A percentile compares a stretch with the other conserved stretches of the same genome.
Evolutionary conservation across 2,888 invertebrate species (phyloP).

Genomic region (Suillia variegata): DNA sequence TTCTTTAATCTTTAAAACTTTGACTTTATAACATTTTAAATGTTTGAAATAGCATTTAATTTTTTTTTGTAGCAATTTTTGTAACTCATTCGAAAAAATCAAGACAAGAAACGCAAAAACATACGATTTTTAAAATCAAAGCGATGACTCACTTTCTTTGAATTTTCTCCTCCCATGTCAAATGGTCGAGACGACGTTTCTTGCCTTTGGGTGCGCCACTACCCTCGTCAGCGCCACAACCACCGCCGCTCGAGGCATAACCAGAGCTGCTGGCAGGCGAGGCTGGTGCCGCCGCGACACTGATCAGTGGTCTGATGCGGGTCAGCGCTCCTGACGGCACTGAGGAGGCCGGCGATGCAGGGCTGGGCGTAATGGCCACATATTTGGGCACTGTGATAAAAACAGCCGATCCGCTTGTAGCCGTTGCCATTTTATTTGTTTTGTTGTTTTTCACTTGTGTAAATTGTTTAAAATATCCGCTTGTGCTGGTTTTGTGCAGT

Average conservation of each 20-base stretch:
- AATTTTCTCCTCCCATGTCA: slow-evolving; percentile 85
- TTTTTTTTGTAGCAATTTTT: too few species aligned
- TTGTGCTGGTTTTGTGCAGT: too few species aligned
- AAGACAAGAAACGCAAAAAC: background rate
- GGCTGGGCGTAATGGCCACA: slow-evolving; percentile 48
- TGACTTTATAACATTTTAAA: too few species aligned
- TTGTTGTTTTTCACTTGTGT: background rate
- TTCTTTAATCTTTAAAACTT: too few species aligned
- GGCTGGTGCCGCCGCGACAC: slow-evolving; percentile 12
- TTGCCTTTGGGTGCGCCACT: slow-evolving; percentile 58
- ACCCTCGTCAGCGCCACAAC: slow-evolving; percentile 19
- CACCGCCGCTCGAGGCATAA: slow-evolving; percentile 36
- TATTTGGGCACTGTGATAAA: slow-evolving; percentile 56
- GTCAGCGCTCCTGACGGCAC: slow-evolving; percentile 37
- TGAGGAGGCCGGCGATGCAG: slow-evolving; percentile 40
- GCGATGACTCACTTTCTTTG: slow-evolving; percentile 75
- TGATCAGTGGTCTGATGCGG: slow-evolving; percentile 29
- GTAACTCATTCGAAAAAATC: too few species aligned
- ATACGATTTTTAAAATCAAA: background rate
- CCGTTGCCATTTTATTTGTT: slow-evolving; percentile 24
- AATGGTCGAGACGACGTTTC: slow-evolving; percentile 81
- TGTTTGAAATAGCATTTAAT: too few species aligned
- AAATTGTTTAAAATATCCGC: too few species aligned
- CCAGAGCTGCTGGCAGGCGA: slow-evolving; percentile 36
- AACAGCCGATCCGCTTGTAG: slow-evolving; percentile 44